These are phyloP conservation scores for Spodoptera litura DNA, from an alignment of 1,140 invertebrate genomes.

Conservation along the genomic window DNA sequence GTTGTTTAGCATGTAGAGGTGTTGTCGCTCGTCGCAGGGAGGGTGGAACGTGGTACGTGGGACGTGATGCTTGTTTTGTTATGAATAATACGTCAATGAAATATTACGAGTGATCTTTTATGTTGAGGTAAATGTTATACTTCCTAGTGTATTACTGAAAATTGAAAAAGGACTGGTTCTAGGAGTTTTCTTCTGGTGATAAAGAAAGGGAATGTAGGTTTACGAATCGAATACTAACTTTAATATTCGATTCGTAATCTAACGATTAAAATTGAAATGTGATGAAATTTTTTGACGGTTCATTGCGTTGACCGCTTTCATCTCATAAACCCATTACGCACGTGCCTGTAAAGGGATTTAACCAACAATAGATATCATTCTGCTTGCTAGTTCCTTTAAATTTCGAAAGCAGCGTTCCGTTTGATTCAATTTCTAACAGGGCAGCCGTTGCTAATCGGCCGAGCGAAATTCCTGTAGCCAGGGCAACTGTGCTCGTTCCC, in stretches of 20 bases:
- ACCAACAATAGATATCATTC: slow-evolving; percentile 25
- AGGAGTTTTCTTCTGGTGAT: too few relatives aligned
- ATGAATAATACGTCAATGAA: slow-evolving; percentile 21
- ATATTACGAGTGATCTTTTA: neutral
- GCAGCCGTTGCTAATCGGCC: slow-evolving; percentile 37
- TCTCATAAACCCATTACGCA: slow-evolving; percentile 18
- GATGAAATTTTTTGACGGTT: neutral
- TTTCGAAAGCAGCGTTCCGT: slow-evolving; percentile 34
- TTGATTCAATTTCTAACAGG: slow-evolving; percentile 42
- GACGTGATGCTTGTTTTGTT: slow-evolving; percentile 10
- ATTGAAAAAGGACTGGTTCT: too few relatives aligned
- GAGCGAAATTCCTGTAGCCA: slow-evolving; percentile 45
- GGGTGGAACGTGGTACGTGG: neutral
- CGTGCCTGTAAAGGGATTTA: neutral
- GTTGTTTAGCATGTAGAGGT: slow-evolving; percentile 34
- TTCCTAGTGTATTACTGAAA: neutral
- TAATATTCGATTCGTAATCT: neutral
- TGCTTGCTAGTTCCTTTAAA: slow-evolving; percentile 38
- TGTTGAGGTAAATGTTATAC: too few relatives aligned
- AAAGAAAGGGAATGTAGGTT: too few relatives aligned
- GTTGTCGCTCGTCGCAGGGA: neutral
- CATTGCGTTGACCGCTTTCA: slow-evolving; percentile 7
- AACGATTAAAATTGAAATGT: neutral
- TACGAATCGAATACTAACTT: neutral
- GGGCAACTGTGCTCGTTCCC: slow-evolving; percentile 34